These are phyloP conservation scores for Vidua macroura DNA, from an alignment of 2,113 vertebrate genomes.

Conservation along the genomic window DNA sequence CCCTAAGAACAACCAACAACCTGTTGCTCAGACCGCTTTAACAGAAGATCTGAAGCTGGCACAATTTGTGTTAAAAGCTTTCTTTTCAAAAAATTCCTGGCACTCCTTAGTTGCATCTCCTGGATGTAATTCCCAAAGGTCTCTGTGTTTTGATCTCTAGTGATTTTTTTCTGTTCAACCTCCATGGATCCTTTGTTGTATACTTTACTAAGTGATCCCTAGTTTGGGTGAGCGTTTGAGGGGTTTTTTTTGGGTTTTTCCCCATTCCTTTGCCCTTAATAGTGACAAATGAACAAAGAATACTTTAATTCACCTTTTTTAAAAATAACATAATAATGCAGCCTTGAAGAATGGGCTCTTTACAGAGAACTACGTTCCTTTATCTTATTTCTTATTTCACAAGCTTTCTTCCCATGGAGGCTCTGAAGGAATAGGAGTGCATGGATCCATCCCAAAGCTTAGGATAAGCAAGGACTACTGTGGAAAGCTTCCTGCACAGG, in stretches of 20 bases:
- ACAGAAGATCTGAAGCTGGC: background rate
- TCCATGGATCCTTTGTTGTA: background rate
- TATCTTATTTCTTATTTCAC: background rate
- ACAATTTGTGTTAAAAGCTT: background rate
- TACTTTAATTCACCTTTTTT: background rate
- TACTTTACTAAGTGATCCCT: background rate
- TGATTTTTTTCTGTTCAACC: background rate
- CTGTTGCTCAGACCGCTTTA: background rate
- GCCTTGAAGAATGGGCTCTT: background rate
- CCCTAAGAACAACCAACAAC: background rate
- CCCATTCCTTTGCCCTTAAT: background rate
- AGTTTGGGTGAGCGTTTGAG: background rate
- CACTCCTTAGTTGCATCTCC: background rate
- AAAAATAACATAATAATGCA: background rate
- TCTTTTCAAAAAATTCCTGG: background rate
- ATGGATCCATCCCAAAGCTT: background rate
- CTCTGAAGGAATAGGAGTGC: background rate
- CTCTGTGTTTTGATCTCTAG: background rate
- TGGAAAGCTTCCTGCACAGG: background rate
- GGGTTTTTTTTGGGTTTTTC: background rate
- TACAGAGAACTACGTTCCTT: background rate
- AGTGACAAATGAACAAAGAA: background rate
- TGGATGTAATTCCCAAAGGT: background rate
- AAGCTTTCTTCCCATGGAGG: background rate
- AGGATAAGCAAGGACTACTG: background rate